phyloP scores from a whole-genome alignment of 2,797 vertebrate genomes.

The Hypotaenidia philippensis region DNA sequence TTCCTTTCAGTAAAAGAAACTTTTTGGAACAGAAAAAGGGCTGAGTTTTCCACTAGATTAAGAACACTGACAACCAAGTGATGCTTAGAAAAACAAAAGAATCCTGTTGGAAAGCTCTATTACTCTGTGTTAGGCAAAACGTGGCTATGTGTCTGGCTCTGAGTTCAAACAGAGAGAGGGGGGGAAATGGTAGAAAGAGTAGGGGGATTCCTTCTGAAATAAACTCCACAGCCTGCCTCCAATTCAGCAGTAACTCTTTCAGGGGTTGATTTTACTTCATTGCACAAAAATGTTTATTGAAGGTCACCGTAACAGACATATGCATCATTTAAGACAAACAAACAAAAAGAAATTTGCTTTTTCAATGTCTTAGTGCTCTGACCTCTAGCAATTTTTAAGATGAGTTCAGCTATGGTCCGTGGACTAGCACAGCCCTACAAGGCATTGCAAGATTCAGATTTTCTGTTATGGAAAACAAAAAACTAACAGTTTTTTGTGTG shows the following conservation, averaged over 20 bases:
- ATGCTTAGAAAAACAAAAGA: neutral
- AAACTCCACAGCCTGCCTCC: neutral
- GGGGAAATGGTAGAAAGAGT: neutral
- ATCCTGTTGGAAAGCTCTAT: neutral
- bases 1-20: neutral
- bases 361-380: neutral
- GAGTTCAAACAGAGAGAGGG: rapidly evolving
- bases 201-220: neutral
- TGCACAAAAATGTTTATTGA: neutral
- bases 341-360: neutral
- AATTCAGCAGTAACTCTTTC: neutral
- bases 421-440: neutral
- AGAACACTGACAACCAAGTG: neutral
- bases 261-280: neutral
- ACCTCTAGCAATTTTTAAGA: neutral
- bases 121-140: neutral
- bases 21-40: neutral
- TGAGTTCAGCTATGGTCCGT: neutral
- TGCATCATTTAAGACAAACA: neutral
- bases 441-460: neutral
- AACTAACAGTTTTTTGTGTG: rapidly evolving
- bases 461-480: neutral
- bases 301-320: too few species aligned
- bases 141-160: rapidly evolving
- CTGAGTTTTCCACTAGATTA: neutral